Base-by-base conservation (phyloP, 1,140 invertebrate species). In the Littorina saxatilis region DNA sequence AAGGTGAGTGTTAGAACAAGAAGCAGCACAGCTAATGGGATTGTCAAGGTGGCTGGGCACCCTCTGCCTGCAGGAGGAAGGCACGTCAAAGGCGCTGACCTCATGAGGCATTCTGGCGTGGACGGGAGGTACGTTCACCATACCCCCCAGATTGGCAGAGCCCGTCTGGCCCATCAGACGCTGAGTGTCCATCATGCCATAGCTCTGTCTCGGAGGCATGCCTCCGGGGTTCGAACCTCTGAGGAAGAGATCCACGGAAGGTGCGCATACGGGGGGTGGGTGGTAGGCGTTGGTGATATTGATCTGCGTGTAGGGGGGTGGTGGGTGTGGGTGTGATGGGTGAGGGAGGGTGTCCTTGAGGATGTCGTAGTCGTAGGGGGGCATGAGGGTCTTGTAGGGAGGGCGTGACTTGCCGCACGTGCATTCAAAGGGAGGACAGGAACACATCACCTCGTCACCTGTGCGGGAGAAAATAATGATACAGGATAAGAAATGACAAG, bases 391-490 rank as follows among this genome's bases (percentile, higher is more conserved):
- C 43, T 68, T 63, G 75, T 32, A 76, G 35, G 43, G 55, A 75
- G 83, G 79, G 23, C 79, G 70, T 29, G 80, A 70, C 40, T 85
- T 86, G 15, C 90, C 80, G 81, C 92, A 92, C 0, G 88, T 88
- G 63, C 92, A 92, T 83, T 92, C 92, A 80, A 92, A 92, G 0
- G 92, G 92, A n/a, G 92, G 91, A 83, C 92, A 92, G 20, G 91
- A 92, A 85, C 92, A 92, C 43, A 91, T 83, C 20, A 89, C 88
- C 35, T 92, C 91, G 43, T 87, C 86, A 76, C 85, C 88, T 89
- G 83, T 63, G 88, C 87, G 37, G 15, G 78, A 47, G 7, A 40
- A 20, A 27, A 81, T 43, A 47, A 72, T n/a, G n/a, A n/a, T n/a
- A n/a, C n/a, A n/a, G n/a, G n/a, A n/a, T n/a, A n/a, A n/a, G n/a